Evolutionary conservation across 2,888 invertebrate species (phyloP).

Genomic region (Herminia tarsipennalis): DNA sequence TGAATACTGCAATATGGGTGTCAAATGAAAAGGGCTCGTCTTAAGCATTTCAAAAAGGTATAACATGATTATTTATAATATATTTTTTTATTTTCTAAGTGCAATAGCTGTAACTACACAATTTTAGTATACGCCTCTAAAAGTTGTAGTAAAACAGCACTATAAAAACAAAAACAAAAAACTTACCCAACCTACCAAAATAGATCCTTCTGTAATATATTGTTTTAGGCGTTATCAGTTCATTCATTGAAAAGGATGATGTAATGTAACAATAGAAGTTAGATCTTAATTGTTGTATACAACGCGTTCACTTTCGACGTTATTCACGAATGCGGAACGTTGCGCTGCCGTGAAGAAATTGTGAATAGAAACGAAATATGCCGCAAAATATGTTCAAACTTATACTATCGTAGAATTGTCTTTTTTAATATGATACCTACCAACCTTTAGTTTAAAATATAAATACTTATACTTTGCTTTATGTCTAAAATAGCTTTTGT

Average conservation of each 20-base stretch:
- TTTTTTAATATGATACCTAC: too few species aligned
- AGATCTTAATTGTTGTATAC: slow-evolving; percentile 42
- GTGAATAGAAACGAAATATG: slow-evolving; percentile 23
- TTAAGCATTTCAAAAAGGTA: too few species aligned
- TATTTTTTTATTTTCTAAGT: too few species aligned
- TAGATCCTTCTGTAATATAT: slow-evolving; percentile 3
- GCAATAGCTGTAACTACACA: too few species aligned
- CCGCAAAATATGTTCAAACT: slow-evolving; percentile 9
- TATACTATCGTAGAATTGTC: not conserved
- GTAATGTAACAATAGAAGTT: slow-evolving; percentile 39
- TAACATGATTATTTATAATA: too few species aligned
- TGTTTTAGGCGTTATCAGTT: slow-evolving; percentile 25
- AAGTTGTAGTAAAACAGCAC: too few species aligned
- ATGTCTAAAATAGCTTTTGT: not conserved
- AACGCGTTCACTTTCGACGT: slow-evolving; percentile 41
- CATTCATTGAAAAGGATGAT: slow-evolving; percentile 22
- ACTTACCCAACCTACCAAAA: too few species aligned
- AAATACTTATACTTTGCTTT: not conserved
- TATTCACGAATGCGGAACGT: slow-evolving; percentile 45
- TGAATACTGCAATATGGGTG: too few species aligned
- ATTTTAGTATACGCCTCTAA: too few species aligned
- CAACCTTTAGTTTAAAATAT: not conserved
- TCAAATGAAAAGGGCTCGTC: too few species aligned
- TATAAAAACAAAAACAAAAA: too few species aligned
- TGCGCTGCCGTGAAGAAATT: slow-evolving; percentile 37